Base-by-base conservation (phyloP, 1,140 invertebrate genomes). In the Charaxes varanes region DNA sequence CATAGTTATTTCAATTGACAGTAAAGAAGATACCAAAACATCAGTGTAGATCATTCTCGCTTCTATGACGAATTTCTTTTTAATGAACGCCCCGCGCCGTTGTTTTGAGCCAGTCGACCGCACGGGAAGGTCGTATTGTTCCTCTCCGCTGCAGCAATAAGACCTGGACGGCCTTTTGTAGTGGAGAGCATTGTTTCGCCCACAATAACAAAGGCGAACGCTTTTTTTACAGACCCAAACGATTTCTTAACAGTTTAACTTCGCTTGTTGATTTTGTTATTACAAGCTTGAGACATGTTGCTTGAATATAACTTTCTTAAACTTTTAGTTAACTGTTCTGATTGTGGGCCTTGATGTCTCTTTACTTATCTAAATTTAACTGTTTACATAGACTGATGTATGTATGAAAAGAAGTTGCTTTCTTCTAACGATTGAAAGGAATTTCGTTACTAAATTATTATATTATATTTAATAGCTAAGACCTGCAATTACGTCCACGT, bases 101-200 rank as follows among this genome's bases (percentile, higher is more conserved):
- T 50, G 43, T 53, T 60, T 67, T 61, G 63, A 68, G 59, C 62
- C 71, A 67, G 46, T 69, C 64, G 65, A 67, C 62, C 67, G 64
- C 63, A 61, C 64, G 62, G 59, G 65, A 66, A 64, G 60, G 52
- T 27, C 48, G 59, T 53, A 74, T 80, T 80, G 72, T 80, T 70
- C 54, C 53, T 51, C 42, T 41, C 49, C 59, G 57, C 47, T 40
- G 53, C 51, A 56, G 55, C 57, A 55, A 56, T 60, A 61, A 60
- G 67, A 56, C 55, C 59, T 72, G 59, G 56, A 55, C 55, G 45
- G 57, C 53, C 62, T 69, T 73, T 74, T 74, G 70, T 67, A 60
- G 63, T 61, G 48, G 50, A 28, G 28, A 45, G 60, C 31, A 73
- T 80, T 80, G 74, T 79, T 62, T 68, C 51, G 45, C 41, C 58